Evolutionary conservation across 2,113 vertebrate genomes (phyloP).

Genomic region (Amia ocellicauda): DNA sequence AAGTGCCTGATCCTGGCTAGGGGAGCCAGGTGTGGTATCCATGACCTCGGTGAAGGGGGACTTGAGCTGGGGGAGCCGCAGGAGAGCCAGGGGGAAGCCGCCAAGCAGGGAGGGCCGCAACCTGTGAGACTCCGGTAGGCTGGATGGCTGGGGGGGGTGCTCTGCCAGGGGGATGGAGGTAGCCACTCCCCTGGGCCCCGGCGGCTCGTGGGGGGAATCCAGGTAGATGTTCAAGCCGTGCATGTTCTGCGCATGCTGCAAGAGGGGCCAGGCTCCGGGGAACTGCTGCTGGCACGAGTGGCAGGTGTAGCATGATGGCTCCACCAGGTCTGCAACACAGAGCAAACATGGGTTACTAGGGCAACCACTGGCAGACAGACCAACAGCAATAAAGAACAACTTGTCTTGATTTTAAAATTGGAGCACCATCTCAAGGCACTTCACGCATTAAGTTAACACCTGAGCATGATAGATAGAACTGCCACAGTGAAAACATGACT

Average conservation of each 20-base stretch:
- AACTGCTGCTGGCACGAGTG: slow-evolving; percentile 64
- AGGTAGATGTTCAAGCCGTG: slow-evolving; percentile 72
- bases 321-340: slow-evolving; percentile 39
- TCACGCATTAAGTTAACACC: too few species aligned
- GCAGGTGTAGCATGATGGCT: slow-evolving; percentile 66
- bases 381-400: too few species aligned
- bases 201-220: slow-evolving; percentile 70
- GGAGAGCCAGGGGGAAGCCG: slow-evolving; percentile 56
- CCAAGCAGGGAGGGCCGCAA: slow-evolving; percentile 86
- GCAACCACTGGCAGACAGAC: too few species aligned
- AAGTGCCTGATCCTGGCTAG: slow-evolving; percentile 74
- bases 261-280: slow-evolving; percentile 60
- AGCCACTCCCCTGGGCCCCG: too few species aligned
- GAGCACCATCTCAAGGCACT: too few species aligned
- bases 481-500: too few species aligned
- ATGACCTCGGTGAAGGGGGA: slow-evolving; percentile 27
- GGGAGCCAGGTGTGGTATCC: slow-evolving; percentile 1
- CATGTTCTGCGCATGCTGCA: slow-evolving; percentile 66
- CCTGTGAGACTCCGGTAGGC: slow-evolving; percentile 83
- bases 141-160: slow-evolving; percentile 72
- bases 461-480: too few species aligned
- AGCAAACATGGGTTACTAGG: not conserved
- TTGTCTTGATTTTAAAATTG: too few species aligned
- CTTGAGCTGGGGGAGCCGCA: slow-evolving; percentile 38
- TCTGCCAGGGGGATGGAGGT: slow-evolving; percentile 48